A percentile compares a stretch with the other conserved stretches of the same genome.
These are phyloP conservation scores for Vulpes ferrilata DNA, from an alignment of 2,113 vertebrate genomes.

Conservation along the genomic window DNA sequence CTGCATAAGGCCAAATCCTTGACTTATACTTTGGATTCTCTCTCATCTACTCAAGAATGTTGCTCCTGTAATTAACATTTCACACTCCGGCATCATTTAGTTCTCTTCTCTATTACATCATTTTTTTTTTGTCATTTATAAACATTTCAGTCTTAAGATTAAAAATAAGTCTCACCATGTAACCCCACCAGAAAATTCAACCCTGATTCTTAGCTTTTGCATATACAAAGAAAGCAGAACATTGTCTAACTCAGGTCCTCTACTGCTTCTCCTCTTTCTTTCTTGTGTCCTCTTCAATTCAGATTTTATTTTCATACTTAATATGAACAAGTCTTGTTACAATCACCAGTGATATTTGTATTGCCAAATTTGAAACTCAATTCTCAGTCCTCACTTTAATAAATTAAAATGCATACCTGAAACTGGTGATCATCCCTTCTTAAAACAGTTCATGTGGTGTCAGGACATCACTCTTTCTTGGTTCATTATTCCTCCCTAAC, in stretches of 20 bases:
- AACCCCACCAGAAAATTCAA: neutral
- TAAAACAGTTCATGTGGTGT: neutral
- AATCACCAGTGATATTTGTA: neutral
- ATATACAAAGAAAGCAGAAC: neutral
- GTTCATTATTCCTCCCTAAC: neutral
- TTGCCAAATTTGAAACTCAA: neutral
- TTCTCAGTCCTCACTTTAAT: neutral
- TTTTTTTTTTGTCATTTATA: neutral
- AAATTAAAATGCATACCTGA: neutral
- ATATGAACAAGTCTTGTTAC: neutral
- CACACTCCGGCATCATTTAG: neutral
- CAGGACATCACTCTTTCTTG: neutral
- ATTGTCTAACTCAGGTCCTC: neutral
- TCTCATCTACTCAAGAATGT: neutral
- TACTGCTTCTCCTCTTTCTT: neutral
- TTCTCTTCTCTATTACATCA: neutral
- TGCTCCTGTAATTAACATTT: neutral
- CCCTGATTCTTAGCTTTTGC: neutral
- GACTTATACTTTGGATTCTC: neutral
- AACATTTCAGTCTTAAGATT: neutral
- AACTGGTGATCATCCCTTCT: neutral
- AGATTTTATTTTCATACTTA: neutral
- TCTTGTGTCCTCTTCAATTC: neutral
- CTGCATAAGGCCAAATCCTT: neutral
- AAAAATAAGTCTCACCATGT: neutral